Evolutionary conservation across 2,797 vertebrate genomes (phyloP), one percentile per base, ranked within the genome.

Genomic region (Ciconia nigra): DNA sequence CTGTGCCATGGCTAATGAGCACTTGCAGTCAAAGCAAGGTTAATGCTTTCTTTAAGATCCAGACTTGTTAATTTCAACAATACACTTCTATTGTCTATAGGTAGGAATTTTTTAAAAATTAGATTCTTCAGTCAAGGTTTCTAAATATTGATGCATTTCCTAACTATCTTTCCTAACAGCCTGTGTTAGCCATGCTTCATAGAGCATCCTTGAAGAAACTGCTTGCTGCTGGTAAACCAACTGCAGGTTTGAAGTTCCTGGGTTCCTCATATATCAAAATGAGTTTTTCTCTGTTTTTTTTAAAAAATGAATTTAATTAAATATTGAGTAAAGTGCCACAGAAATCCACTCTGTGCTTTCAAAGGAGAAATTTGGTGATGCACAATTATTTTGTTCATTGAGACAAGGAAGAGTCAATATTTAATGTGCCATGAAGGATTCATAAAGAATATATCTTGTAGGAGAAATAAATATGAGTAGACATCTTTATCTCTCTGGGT

Each of bases 381-480:
- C 85, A 84, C 91, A 92, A 88, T 81, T 90, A 83, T 94, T 97
- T 94, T 87, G 70, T 51, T 93, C 66, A 12, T 58, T 5, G 63
- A 72, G 88, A 96, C 89, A 93, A 93, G 89, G 55, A 85, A 89
- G 87, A 95, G 94, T 95, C 95, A 95, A 96, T 96, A 96, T 97
- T 97, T 97, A 96, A 97, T 93, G 86, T 47, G 88, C 81, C 85
- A 90, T 90, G 94, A 96, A 94, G 92, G 95, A 94, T 94, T 95
- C 96, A 96, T 91, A 93, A 94, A 73, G 89, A 92, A 91, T 92
- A 35, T 51, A 93, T 94, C 77, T 94, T 58, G 63, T 63, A 80
- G 77, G 74, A 89, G 83, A 82, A 89, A 94, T 88, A 96, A 96
- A 97, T 72, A 94, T 4, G 8, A 93, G 80, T 6, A 81, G 94